Percentiles rank a stretch among this genome's conserved stretches.
Conservation (phyloP, 2,113 vertebrate species). For the Alethe castanea region DNA sequence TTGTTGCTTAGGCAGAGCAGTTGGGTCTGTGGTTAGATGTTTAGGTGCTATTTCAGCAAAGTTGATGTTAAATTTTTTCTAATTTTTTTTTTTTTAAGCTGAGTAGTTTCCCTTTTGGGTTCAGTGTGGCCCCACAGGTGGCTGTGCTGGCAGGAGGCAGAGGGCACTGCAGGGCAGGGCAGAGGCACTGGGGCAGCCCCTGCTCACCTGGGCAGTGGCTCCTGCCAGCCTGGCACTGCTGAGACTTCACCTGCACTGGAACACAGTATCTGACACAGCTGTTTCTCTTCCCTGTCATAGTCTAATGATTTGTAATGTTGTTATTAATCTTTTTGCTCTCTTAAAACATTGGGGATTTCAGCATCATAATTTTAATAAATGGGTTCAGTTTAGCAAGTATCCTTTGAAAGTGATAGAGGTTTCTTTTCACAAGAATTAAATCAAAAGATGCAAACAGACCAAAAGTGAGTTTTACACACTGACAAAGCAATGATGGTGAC, state of each 20-base stretch:
- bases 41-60: not conserved
- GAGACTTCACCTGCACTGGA: not conserved
- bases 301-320: not conserved
- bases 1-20: not conserved
- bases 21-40: not conserved
- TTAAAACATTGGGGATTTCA: not conserved
- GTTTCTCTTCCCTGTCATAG: not conserved
- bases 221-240: not conserved
- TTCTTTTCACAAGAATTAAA: not conserved
- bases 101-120: not conserved
- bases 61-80: not conserved
- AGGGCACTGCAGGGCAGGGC: conserved; percentile 13
- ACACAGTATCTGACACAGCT: not conserved
- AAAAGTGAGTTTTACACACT: not conserved
- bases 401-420: not conserved
- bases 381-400: not conserved
- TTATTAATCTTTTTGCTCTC: not conserved
- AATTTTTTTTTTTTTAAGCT: not conserved
- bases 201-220: not conserved
- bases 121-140: not conserved
- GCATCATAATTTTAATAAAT: not conserved
- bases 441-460: not conserved
- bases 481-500: not conserved
- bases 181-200: not conserved
- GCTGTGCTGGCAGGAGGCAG: not conserved